A percentile compares a stretch with the other conserved stretches of the same genome.
phyloP scores from a whole-genome alignment of 2,888 invertebrate species.

The Cheilosia grossa region DNA sequence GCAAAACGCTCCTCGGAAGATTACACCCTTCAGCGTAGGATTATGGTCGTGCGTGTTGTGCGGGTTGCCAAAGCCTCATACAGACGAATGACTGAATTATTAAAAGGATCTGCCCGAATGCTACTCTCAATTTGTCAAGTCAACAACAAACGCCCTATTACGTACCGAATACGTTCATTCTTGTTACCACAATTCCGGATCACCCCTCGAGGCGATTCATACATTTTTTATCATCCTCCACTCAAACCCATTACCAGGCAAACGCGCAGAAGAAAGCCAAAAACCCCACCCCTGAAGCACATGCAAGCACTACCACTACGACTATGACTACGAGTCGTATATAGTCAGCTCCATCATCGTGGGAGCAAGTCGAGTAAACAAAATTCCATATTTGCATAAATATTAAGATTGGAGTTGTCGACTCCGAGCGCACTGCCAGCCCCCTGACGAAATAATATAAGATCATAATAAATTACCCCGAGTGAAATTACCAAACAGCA shows the following conservation, averaged over 20 bases:
- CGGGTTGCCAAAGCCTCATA: constrained; percentile 39
- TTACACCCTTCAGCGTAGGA: constrained; percentile 47
- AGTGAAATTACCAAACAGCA: constrained; percentile 59
- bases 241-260: not conserved
- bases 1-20: constrained; percentile 10
- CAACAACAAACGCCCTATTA: constrained; percentile 69
- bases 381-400: constrained; percentile 74
- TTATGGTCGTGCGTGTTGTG: not conserved
- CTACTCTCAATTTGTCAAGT: constrained; percentile 74
- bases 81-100: constrained; percentile 69
- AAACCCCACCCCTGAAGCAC: not conserved
- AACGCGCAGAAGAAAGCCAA: not conserved
- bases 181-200: constrained; percentile 46
- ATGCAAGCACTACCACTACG: not conserved
- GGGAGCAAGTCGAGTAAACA: constrained; percentile 61
- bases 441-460: constrained; percentile 55
- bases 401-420: constrained; percentile 69
- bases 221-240: constrained; percentile 69
- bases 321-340: not conserved
- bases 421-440: constrained; percentile 10
- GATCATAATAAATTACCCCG: constrained; percentile 72
- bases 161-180: constrained; percentile 26
- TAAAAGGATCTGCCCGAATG: constrained; percentile 60
- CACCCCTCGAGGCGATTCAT: constrained; percentile 67
- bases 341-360: constrained; percentile 13